Evolutionary conservation across 2,888 invertebrate species (phyloP).

Genomic region (Coenonympha arcania): DNA sequence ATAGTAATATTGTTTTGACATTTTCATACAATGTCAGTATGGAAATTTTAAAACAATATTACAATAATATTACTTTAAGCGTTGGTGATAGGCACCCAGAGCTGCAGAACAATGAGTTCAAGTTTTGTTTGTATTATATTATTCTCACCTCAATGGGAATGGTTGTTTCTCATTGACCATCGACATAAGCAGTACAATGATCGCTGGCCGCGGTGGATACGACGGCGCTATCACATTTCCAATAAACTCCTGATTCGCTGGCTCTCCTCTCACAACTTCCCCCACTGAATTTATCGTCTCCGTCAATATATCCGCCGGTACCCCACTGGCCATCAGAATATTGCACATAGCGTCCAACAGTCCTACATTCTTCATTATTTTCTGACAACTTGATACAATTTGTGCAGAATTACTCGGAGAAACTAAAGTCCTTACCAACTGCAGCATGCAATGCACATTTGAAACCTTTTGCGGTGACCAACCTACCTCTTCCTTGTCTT

Average conservation of each 20-base stretch:
- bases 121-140: no score
- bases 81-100: no score
- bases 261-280: conserved; percentile 93
- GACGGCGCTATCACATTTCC: conserved; percentile 93
- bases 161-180: conserved; percentile 99
- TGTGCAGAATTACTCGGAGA: conserved; percentile 94
- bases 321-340: conserved; percentile 95
- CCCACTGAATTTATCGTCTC: conserved; percentile 97
- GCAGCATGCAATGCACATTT: conserved; percentile 93
- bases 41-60: no score
- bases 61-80: no score
- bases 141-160: conserved; percentile 74
- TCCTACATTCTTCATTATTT: conserved; percentile 88
- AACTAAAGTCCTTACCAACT: conserved; percentile 91
- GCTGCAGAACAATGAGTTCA: no score
- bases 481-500: conserved; percentile 80
- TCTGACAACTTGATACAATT: conserved; percentile 87
- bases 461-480: conserved; percentile 97
- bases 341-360: conserved; percentile 78
- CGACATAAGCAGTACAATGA: conserved; percentile 95
- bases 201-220: conserved; percentile 92
- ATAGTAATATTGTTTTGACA: no score
- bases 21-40: no score
- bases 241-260: conserved; percentile 92
- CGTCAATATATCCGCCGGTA: conserved; percentile 95